Base-by-base conservation (phyloP, 2,888 invertebrate genomes). In the Pammene fasciana region DNA sequence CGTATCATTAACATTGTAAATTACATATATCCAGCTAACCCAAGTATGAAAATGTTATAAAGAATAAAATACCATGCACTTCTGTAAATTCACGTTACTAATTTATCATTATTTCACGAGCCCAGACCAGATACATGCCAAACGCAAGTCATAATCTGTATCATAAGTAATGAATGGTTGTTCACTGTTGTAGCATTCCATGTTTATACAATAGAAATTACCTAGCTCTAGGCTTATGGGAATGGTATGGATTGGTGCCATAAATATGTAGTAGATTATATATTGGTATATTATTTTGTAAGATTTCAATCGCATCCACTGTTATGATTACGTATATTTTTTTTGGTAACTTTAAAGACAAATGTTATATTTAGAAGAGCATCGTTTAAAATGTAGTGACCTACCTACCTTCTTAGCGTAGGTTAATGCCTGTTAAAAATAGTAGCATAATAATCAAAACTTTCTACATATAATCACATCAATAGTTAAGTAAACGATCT, bases 21-120 rank as follows among this genome's bases (percentile, higher is more conserved):
- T 36, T 11, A 48, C 14, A 26, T 34, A 13, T 61, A 50, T 38
- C 36, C 6, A 43, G 43, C 43, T 43, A 43, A 43, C 61, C 50
- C 16, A 52, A n/a, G 46, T 56, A 65, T 65, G 57, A 14, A 71
- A 61, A 56, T 45, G 46, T 61, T 68, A 72, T 72, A 71, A 65
- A 75, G 85, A 86, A 85, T 86, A 85, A 84, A 80, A 85, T 85
- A 85, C 87, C 88, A 88, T 88, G 88, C 88, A 88, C 88, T 86
- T 79, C 67, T 72, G 66, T 75, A 72, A 67, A 67, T 68, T 65
- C 56, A 67, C 54, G 46, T 60, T 70, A 70, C 70, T 70, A 70
- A 70, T 65, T 52, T 67, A 48, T 65, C 64, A 71, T 67, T 62
- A 50, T 64, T 52, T 55, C 64, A 70, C 65, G 11, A 61, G 57